Base-by-base conservation (phyloP, 2,888 invertebrate species). In the Pterostichus madidus region DNA sequence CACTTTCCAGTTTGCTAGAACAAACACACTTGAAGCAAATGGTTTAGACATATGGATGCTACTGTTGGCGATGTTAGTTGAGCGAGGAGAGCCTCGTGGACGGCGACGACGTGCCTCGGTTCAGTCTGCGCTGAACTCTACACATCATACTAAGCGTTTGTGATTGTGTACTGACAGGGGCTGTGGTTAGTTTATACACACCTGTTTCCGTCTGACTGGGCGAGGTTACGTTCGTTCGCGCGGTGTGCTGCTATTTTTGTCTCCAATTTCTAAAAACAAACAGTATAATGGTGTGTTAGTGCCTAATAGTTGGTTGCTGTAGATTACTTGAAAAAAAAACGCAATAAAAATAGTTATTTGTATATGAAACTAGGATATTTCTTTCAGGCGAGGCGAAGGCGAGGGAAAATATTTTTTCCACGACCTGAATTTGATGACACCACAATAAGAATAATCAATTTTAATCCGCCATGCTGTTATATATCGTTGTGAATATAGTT, bases 181-280 rank as follows among this genome's bases (percentile, higher is more conserved):
- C 2, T 68, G 24, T 24, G 15, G 17, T 5, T 31, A 39, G 17
- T n/a, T n/a, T 39, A 71, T 71, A 71, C 44, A 71, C 75, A 81
- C 81, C 81, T 81, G 75, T 44, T 81, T 17, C 49, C 32, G 49
- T 81, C 81, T 10, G 81, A 73, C 15, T 59, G 61, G 1, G 80
- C 32, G 15, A 81, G 81, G 24, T 49, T 77, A 32, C 83, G 76
- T 39, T 83, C 83, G 68, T 83, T 83, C 13, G 77, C 83, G 8
- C 83, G 83, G 39, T 83, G 83, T 7, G 83, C 83, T 10, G 83
- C 83, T 32, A 83, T 83, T 77, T 83, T 83, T 35, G 83, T 77
- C 39, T 83, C 83, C 39, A 83, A 77, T 83, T 83, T 83, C 81
- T 81, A 15, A n/a, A 81, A 75, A 5, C 17, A 52, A 52, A 24